A percentile compares a stretch with the other conserved stretches of the same genome.
Evolutionary conservation across 1,140 invertebrate species (phyloP).

Genomic region (Pissodes strobi): DNA sequence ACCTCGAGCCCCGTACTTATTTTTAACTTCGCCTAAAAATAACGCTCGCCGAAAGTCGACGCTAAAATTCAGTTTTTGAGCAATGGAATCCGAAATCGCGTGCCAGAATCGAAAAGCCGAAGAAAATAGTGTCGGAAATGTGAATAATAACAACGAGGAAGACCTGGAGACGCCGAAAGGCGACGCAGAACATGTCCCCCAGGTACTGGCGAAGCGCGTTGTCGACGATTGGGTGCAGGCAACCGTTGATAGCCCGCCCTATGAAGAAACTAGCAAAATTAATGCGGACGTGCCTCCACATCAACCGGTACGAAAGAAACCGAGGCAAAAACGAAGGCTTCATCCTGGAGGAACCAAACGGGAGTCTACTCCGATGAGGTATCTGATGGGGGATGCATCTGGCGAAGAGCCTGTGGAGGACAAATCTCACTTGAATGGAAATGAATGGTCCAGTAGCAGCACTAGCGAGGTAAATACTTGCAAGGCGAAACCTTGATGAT

Average conservation of each 20-base stretch:
- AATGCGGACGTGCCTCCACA: too few relatives aligned
- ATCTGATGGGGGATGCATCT: background rate
- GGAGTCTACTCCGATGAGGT: constrained; percentile 2
- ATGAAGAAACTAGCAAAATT: too few relatives aligned
- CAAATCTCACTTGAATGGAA: background rate
- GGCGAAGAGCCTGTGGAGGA: background rate
- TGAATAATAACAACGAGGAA: background rate
- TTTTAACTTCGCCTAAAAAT: constrained; percentile 20
- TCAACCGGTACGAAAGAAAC: background rate
- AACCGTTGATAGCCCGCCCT: too few relatives aligned
- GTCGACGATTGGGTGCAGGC: background rate
- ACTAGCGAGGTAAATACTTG: constrained; percentile 12
- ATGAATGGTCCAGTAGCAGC: background rate
- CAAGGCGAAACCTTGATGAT: too few relatives aligned
- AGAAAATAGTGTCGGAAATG: background rate
- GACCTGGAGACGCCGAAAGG: background rate
- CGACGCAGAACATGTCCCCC: background rate
- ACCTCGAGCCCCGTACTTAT: background rate
- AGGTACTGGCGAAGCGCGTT: background rate
- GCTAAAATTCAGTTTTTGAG: constrained; percentile 13
- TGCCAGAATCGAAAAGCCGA: background rate
- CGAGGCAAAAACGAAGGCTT: background rate
- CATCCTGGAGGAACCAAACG: background rate
- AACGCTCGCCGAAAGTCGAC: background rate
- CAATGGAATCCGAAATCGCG: constrained; percentile 6